A percentile compares a stretch with the other conserved stretches of the same genome.
phyloP scores from a whole-genome alignment of 1,140 invertebrate species.

The Dreissena polymorpha region DNA sequence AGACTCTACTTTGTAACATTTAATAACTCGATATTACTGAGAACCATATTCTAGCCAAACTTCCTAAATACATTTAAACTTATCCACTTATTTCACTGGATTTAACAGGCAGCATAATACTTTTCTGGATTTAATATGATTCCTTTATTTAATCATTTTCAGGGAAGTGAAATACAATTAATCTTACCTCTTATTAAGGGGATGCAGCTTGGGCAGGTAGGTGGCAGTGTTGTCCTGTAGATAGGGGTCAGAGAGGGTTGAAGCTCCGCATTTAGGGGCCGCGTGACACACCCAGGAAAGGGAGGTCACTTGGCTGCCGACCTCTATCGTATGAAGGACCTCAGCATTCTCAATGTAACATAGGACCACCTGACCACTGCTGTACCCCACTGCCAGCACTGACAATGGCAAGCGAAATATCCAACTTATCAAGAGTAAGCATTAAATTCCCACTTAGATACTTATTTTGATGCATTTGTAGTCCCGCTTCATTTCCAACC shows the following conservation, averaged over 20 bases:
- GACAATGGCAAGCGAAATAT: slow-evolving; percentile 59
- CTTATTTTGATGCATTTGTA: no score
- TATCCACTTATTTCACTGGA: no score
- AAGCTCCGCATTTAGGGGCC: slow-evolving; percentile 27
- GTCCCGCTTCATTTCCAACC: no score
- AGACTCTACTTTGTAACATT: no score
- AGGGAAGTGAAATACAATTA: background rate
- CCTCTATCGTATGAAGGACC: slow-evolving; percentile 85
- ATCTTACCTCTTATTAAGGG: slow-evolving; percentile 82
- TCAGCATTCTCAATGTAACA: slow-evolving; percentile 94
- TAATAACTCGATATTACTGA: no score
- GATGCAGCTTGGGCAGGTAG: slow-evolving; percentile 83
- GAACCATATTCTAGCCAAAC: no score
- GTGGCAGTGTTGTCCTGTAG: slow-evolving; percentile 78
- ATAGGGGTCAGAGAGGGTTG: slow-evolving; percentile 66
- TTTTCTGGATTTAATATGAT: no score
- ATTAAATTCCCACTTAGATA: no score
- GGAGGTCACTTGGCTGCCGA: slow-evolving; percentile 81
- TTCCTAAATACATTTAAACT: no score
- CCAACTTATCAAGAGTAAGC: background rate
- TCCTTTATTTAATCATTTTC: no score
- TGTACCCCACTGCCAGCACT: slow-evolving; percentile 87
- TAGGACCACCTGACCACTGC: slow-evolving; percentile 86
- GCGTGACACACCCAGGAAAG: slow-evolving; percentile 81
- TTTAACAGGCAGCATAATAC: no score